These are phyloP conservation scores for Etia nguti DNA, from an alignment of 2,113 vertebrate genomes.

Conservation along the genomic window DNA sequence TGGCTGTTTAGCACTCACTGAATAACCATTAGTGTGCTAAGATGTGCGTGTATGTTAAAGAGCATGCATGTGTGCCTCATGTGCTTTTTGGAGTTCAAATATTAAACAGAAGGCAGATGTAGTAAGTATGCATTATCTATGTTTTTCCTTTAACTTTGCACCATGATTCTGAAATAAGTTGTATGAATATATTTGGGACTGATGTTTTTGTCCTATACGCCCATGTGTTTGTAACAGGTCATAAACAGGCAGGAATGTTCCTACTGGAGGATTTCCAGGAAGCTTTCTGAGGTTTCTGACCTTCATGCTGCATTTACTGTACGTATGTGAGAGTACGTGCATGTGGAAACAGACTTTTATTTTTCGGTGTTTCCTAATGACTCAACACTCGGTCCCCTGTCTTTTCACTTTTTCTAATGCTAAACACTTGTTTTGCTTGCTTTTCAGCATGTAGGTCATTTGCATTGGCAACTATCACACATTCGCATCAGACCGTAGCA, in stretches of 20 bases:
- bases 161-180: constrained; percentile 2
- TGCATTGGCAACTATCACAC: neutral
- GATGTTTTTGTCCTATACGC: constrained; percentile 34
- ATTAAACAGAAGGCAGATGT: constrained; percentile 16
- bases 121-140: neutral
- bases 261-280: constrained; percentile 64
- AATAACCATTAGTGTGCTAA: constrained; percentile 8
- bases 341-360: constrained; percentile 26
- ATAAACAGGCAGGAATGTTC: constrained; percentile 76
- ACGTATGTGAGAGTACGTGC: constrained; percentile 33
- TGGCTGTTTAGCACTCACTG: constrained; percentile 9
- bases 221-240: constrained; percentile 59
- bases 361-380: constrained; percentile 33
- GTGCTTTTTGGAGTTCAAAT: neutral
- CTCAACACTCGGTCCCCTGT: neutral
- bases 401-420: neutral
- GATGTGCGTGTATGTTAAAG: neutral
- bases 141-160: constrained; percentile 1
- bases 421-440: constrained; percentile 1
- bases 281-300: constrained; percentile 51
- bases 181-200: constrained; percentile 40
- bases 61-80: neutral
- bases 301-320: constrained; percentile 64
- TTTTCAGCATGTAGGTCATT: neutral
- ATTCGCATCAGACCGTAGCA: neutral